These are phyloP conservation scores for Caenorhabditis angaria DNA, from an alignment of 2,888 invertebrate species.

Conservation along the genomic window DNA sequence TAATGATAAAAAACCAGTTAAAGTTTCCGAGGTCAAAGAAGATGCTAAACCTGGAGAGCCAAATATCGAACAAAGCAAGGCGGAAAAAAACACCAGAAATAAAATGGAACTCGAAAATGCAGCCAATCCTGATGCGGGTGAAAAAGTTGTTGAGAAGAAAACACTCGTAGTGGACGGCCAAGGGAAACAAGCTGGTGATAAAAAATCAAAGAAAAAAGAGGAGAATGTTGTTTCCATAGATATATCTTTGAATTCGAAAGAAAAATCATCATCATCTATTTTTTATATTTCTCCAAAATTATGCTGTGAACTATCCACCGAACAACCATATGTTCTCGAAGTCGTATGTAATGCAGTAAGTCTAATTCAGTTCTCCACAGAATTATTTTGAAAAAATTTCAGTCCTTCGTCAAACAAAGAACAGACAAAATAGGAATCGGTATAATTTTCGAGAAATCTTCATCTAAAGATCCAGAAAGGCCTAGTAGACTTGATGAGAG, in stretches of 20 bases:
- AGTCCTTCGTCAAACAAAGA: constrained; percentile 44
- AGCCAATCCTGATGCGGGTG: constrained; percentile 12
- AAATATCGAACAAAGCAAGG: constrained; percentile 19
- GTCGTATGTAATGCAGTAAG: constrained; percentile 30
- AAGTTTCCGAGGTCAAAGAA: constrained; percentile 13
- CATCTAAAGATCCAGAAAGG: constrained; percentile 8
- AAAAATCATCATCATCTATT: too few species aligned
- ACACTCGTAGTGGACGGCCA: neutral
- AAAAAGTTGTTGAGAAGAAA: constrained; percentile 7
- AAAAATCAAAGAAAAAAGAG: constrained; percentile 3
- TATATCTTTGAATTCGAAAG: too few species aligned
- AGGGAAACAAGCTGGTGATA: constrained; percentile 3
- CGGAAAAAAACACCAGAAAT: neutral
- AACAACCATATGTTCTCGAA: constrained; percentile 39
- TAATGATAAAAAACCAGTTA: too few species aligned
- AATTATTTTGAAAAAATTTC: constrained; percentile 1
- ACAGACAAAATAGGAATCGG: constrained; percentile 57
- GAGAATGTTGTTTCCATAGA: neutral
- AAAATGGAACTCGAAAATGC: constrained; percentile 9
- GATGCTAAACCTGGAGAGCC: constrained; percentile 1
- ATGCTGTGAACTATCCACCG: neutral
- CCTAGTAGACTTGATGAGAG: constrained; percentile 30
- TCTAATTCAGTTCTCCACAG: neutral
- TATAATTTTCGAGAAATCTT: constrained; percentile 46
- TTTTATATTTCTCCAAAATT: constrained; percentile 9